Percentiles rank a stretch among this genome's conserved stretches.
These are phyloP conservation scores for Hirtodrosophila histrioides DNA, from an alignment of 2,888 invertebrate genomes.

Conservation along the genomic window DNA sequence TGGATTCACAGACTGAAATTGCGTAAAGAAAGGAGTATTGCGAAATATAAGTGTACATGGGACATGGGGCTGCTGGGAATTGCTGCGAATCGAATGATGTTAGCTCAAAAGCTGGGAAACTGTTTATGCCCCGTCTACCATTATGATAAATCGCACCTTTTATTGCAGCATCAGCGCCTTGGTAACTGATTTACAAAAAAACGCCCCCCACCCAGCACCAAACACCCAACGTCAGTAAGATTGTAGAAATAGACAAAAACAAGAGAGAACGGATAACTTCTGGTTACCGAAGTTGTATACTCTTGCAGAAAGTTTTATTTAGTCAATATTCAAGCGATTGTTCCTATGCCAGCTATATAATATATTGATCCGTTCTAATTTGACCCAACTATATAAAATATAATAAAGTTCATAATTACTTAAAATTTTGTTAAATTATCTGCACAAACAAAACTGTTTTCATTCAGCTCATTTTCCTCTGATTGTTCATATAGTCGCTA, in stretches of 20 bases:
- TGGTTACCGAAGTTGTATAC: too few species aligned
- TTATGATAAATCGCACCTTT: slow-evolving; percentile 81
- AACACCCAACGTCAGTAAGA: slow-evolving; percentile 8
- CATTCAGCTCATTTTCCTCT: too few species aligned
- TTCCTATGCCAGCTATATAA: too few species aligned
- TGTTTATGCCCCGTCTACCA: slow-evolving; percentile 34
- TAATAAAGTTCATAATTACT: too few species aligned
- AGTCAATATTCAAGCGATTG: too few species aligned
- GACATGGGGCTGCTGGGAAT: slow-evolving; percentile 45
- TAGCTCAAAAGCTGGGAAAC: slow-evolving; percentile 1
- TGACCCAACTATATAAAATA: too few species aligned
- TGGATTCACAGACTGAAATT: slow-evolving; percentile 59
- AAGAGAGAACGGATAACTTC: not conserved
- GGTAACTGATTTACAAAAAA: slow-evolving; percentile 78
- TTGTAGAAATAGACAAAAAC: slow-evolving; percentile 46
- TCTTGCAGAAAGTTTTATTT: too few species aligned
- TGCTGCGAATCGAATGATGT: slow-evolving; percentile 32
- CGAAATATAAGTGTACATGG: slow-evolving; percentile 56
- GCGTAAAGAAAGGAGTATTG: slow-evolving; percentile 54
- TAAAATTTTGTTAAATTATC: too few species aligned
- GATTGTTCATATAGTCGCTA: too few species aligned
- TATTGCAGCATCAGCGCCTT: slow-evolving; percentile 79
- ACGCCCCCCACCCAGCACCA: slow-evolving; percentile 10
- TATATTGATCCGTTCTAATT: too few species aligned
- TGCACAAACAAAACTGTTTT: too few species aligned